Base-by-base conservation (phyloP, 2,888 invertebrate species). In the Mythimna lalbum region DNA sequence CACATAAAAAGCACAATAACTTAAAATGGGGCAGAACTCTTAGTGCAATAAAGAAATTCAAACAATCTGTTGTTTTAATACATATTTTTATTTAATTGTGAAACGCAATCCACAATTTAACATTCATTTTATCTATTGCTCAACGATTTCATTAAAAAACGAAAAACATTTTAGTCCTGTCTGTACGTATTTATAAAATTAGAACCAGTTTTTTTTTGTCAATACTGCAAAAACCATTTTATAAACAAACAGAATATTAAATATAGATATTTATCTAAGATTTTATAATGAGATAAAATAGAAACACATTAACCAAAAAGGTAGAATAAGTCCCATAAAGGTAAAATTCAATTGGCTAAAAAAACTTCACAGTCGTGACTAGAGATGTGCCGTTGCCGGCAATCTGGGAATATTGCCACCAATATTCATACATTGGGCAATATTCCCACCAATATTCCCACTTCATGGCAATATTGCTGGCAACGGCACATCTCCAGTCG, bases 21-120 rank as follows among this genome's bases (percentile, higher is more conserved):
- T 62, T 36, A 53, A 55, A 66, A 76, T 71, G 86, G 88, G 88
- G 87, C 86, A 89, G 88, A 88, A 87, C 69, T 68, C 55, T 43
- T 62, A 68, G 59, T 33, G 59, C 56, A 66, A 82, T 79, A 73
- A 75, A 78, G 67, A 52, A 87, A 90, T 90, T 89, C 85, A 92
- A 91, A 90, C 79, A 78, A 33, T 10, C 17, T n/a, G 36, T 80
- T 75, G 69, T 85, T 85, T 88, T 74, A 90, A 91, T 91, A 90
- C 87, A 91, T 91, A 91, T 91, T 92, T 94, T 94, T 94, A 93
- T 92, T 65, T 94, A 89, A 92, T 90, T 89, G 93, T 92, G 93
- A 92, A 93, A 90, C 86, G 83, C 86, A 90, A 86, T 90, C 79
- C 93, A 93, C 91, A 91, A 90, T 89, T 88, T 89, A 91, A 90